phyloP scores from a whole-genome alignment of 1,140 invertebrate genomes.

The Drosophila sulfurigaster region DNA sequence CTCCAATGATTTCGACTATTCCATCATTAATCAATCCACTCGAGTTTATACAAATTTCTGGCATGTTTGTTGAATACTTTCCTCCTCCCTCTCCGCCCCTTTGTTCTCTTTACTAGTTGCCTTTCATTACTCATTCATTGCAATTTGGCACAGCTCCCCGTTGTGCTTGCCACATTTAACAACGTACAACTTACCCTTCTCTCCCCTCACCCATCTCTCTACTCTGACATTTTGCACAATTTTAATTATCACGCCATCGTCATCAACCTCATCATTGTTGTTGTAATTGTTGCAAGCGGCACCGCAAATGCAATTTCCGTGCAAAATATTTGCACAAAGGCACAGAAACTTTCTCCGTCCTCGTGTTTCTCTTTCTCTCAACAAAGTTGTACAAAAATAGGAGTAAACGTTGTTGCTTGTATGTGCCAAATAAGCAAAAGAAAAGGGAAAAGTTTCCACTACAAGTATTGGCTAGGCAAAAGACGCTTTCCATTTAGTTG shows the following conservation, averaged over 20 bases:
- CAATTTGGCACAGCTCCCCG: conserved; percentile 43
- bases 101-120: neutral
- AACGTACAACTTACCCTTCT: conserved; percentile 34
- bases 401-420: conserved; percentile 5
- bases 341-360: conserved; percentile 37
- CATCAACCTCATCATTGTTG: conserved; percentile 29
- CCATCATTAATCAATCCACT: conserved; percentile 6
- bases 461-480: conserved; percentile 14
- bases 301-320: conserved; percentile 43
- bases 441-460: conserved; percentile 36
- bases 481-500: conserved; percentile 30
- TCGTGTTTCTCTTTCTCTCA: conserved; percentile 1
- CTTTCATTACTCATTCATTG: conserved; percentile 33
- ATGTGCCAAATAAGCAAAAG: conserved; percentile 28
- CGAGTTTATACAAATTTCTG: neutral
- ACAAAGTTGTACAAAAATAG: conserved; percentile 29
- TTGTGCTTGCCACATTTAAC: conserved; percentile 38
- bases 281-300: conserved; percentile 37
- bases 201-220: neutral
- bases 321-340: conserved; percentile 48
- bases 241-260: conserved; percentile 52
- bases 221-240: conserved; percentile 21
- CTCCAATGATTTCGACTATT: neutral
- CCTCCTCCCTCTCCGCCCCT: neutral
- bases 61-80: neutral